These are phyloP conservation scores for Trichechus manatus DNA, from an alignment of 2,113 vertebrate species.

Conservation along the genomic window DNA sequence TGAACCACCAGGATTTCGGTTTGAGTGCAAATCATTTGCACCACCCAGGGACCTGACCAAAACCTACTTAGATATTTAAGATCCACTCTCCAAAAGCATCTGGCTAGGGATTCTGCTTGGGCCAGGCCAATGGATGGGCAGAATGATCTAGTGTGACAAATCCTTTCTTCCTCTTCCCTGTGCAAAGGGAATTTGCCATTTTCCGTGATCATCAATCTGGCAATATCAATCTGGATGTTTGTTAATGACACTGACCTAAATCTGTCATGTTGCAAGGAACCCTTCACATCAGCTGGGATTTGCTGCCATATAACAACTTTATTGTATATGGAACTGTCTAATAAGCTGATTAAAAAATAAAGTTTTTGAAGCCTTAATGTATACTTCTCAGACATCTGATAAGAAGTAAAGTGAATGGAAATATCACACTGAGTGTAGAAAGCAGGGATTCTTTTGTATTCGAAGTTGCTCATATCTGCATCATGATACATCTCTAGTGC, in stretches of 20 bases:
- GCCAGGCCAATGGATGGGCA: constrained; percentile 30
- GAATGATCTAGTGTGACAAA: constrained; percentile 65
- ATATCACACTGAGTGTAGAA: constrained; percentile 67
- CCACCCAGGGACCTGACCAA: background rate
- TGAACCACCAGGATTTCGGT: background rate
- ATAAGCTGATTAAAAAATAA: constrained; percentile 85
- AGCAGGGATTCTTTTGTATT: constrained; percentile 67
- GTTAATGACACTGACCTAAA: constrained; percentile 86
- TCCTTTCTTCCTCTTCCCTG: constrained; percentile 45
- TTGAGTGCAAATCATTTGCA: background rate
- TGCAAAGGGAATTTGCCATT: constrained; percentile 71
- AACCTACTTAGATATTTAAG: background rate
- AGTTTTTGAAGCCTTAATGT: constrained; percentile 73
- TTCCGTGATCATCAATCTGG: constrained; percentile 73
- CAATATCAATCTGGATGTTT: constrained; percentile 81
- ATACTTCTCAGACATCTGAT: constrained; percentile 82
- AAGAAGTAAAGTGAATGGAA: constrained; percentile 76
- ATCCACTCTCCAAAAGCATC: constrained; percentile 41
- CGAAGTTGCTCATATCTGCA: constrained; percentile 55
- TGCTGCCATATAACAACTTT: constrained; percentile 79
- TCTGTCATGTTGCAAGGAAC: constrained; percentile 85
- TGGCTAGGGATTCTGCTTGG: constrained; percentile 13
- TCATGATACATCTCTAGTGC: background rate
- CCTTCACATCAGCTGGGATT: constrained; percentile 76
- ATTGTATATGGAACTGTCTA: constrained; percentile 78